Evolutionary conservation across 35 echinoderm and acorn worm species (phyloP), one percentile per base, ranked within the genome.

Genomic region (Stichopus chloronotus): DNA sequence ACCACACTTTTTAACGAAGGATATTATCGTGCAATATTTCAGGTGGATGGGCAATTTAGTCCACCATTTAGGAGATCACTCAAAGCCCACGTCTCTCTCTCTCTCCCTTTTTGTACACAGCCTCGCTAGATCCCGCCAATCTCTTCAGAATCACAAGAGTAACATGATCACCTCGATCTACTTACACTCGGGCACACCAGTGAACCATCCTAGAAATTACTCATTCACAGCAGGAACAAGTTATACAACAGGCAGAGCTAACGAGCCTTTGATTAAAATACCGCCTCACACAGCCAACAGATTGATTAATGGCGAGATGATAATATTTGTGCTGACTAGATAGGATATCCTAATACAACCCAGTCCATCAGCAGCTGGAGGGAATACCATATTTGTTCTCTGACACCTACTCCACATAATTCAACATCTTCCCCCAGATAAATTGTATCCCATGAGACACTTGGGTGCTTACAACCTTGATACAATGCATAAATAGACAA

Each of bases 151-250:
- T 74, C 69, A 14, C 69, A 2, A 16, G 17, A n/a, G 69, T 74
- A 74, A 74, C 69, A 7, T 20, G 22, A 58, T 23, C 55, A 85
- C 54, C 82, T 19, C 82, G 24, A 21, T 85, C 82, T 85, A 85
- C 82, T 58, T 85, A 53, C 82, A 58, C 17, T 58, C 82, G 10
- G 82, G n/a, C 22, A 58, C 82, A 56, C 56, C n/a, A 22, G 56
- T 85, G 82, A 85, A 53, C 82, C 82, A 85, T 85, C 82, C 82
- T 85, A 85, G 82, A 85, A 85, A 85, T 85, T 59, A 85, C 24
- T 85, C 14, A 57, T 85, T 85, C 82, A 85, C 19, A 58, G 54
- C 82, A 58, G 57, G 21, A 85, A 58, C 11, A 85, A 58, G 55
- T 25, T 58, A 85, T 58, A 20, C 54, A 85, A 85, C 69, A 74